Percentiles rank a stretch among this genome's conserved stretches.
Evolutionary conservation across 2,113 vertebrate species (phyloP).

Genomic region (Clarias gariepinus): DNA sequence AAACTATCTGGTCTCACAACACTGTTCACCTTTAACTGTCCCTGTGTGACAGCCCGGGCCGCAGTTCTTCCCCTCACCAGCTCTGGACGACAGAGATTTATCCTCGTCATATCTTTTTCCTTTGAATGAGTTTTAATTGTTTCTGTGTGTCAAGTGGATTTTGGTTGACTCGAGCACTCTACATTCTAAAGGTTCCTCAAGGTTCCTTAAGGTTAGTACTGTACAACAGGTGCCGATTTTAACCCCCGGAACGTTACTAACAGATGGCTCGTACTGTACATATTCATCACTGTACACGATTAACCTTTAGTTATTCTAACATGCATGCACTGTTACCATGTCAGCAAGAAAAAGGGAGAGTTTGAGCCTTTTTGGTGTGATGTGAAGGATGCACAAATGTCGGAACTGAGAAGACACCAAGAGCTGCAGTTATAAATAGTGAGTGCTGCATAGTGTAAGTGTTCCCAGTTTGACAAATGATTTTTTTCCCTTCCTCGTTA

Average conservation of each 20-base stretch:
- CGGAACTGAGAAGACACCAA: conserved; percentile 28
- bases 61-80: conserved; percentile 36
- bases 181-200: conserved; percentile 63
- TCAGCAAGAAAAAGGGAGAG: not conserved
- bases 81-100: conserved; percentile 43
- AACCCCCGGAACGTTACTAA: conserved; percentile 23
- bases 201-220: conserved; percentile 82
- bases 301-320: not conserved
- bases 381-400: not conserved
- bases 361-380: not conserved
- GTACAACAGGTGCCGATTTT: conserved; percentile 59
- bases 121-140: not conserved
- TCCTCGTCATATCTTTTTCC: not conserved
- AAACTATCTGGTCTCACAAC: conserved; percentile 12
- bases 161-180: conserved; percentile 20
- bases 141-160: conserved; percentile 24
- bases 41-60: conserved; percentile 54
- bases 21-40: conserved; percentile 57
- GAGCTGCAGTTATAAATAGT: conserved; percentile 62
- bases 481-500: conserved; percentile 26
- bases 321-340: not conserved
- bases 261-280: not conserved
- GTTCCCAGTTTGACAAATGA: conserved; percentile 27
- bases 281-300: not conserved
- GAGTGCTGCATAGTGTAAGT: conserved; percentile 55